A percentile compares a stretch with the other conserved stretches of the same genome.
phyloP scores from a whole-genome alignment of 2,113 vertebrate species.

The Campylomormyrus numenius region DNA sequence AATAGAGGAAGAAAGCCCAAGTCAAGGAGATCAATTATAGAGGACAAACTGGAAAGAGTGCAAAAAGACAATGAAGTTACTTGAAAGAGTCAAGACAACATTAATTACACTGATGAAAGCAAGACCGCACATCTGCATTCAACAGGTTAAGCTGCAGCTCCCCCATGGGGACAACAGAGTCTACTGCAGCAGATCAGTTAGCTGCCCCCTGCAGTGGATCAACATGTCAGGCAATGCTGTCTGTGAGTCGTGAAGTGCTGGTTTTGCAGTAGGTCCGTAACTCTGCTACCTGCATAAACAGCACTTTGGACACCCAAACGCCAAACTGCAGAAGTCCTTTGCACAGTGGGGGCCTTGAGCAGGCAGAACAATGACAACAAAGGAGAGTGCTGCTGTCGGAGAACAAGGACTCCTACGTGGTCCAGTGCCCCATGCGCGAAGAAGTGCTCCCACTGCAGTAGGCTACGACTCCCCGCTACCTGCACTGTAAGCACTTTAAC shows the following conservation, averaged over 20 bases:
- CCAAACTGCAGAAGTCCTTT: not conserved
- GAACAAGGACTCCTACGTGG: not conserved
- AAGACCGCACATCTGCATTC: not conserved
- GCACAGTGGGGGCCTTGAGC: not conserved
- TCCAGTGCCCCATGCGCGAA: conserved; percentile 38
- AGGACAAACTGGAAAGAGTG: not conserved
- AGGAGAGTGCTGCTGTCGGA: not conserved
- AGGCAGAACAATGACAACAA: not conserved
- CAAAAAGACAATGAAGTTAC: not conserved
- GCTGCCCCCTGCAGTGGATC: not conserved
- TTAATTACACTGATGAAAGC: not conserved
- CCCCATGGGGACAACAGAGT: not conserved
- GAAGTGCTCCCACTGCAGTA: conserved; percentile 59
- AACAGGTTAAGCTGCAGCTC: not conserved
- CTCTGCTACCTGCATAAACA: conserved; percentile 64
- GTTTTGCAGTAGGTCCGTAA: conserved; percentile 55
- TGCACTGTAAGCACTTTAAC: conserved; percentile 65
- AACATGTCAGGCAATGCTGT: not conserved
- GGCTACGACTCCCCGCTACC: conserved; percentile 43
- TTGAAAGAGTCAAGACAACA: not conserved
- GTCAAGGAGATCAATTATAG: not conserved
- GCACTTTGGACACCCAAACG: conserved; percentile 59
- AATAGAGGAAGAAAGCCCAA: not conserved
- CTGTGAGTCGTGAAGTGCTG: conserved; percentile 58
- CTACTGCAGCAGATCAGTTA: not conserved